Base-by-base conservation (phyloP, 2,888 invertebrate genomes). In the Trachelus iudaicus region DNA sequence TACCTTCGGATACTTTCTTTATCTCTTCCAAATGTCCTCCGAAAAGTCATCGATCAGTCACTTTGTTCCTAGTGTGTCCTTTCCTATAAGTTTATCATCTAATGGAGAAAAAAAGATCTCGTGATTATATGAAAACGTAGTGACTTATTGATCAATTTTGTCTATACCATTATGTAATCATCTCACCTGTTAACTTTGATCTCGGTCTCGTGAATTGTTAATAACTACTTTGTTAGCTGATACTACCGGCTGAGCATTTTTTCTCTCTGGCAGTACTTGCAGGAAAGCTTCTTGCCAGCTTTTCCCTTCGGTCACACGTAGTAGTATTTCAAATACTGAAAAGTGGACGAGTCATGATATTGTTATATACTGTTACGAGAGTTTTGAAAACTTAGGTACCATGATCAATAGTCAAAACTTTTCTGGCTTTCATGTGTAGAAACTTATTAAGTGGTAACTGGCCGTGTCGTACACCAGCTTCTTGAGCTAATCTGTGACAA, bases 361-460 rank as follows among this genome's bases (percentile, higher is more conserved):
- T 79, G 73, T 34, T 35, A 23, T 34, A 31, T 33, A 40, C 69
- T 75, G 56, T 75, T 33, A 74, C 1, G 34, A 40, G 34, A 74
- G 2, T 75, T 11, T 73, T 68, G 30, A 11, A 74, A 69, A n/a
- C 56, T 34, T 37, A 23, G 30, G 69, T 92, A 97, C 97, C 98
- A 93, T 99, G 99, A 92, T 98, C 98, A 84, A 99, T 96, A 71
- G 98, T 98, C 79, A 99, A 93, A 75, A 99, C 99, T 92, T 97
- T 97, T 85, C 98, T 94, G 11, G 97, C 96, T 92, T 97, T 97
- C 96, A 99, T 96, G 87, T 96, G 94, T 73, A 99, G 94, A 93
- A 96, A 96, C 91, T 98, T 96, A 82, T 95, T 95, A 84, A 99
- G 94, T 0, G 99, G 99, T 73, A 99, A 92, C 86, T 97, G 95